Evolutionary conservation across 2,888 invertebrate genomes (phyloP), one percentile per base, ranked within the genome.

Genomic region (Drosophila macrothrix): DNA sequence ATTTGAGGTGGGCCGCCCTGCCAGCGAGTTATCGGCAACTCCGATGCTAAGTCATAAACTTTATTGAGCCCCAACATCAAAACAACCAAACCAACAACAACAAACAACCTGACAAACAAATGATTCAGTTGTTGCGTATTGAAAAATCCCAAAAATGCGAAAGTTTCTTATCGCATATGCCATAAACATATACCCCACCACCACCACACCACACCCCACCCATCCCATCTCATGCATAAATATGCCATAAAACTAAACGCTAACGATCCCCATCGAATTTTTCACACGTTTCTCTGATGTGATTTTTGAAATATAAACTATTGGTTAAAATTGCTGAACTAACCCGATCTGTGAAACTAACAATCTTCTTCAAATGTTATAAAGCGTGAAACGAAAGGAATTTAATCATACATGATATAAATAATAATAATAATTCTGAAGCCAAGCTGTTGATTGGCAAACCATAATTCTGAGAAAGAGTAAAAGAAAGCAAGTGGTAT

Each of bases 111-210:
- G 22, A 50, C 52, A 50, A 56, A 68, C 68, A 71, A 63, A 28
- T 52, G 60, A 56, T 41, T 72, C 71, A 54, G 53, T 62, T 72
- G 71, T 71, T 70, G 46, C 53, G 39, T 43, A 52, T 63, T 29
- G 9, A 56, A 37, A 71, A 50, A 76, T 62, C 35, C 56, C 25
- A 74, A 75, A 81, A 76, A 81, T 85, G 84, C 88, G 88, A 88
- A 84, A 87, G 88, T 85, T 83, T 84, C 67, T 69, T 80, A 76
- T 76, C 80, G 65, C 52, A 60, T 56, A 60, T 65, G 65, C 67
- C 76, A 65, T 66, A 63, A 76, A 61, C 64, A 67, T 53, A 62
- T 56, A 12, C 12, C 12, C 5, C 43, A 22, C 12, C 3, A 0
- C n/a, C 35, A 37, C 33, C 31, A 31, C 67, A 25, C 50, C 49